Evolutionary conservation across 2,797 vertebrate genomes (phyloP), one percentile per base, ranked within the genome.

Genomic region (Bradypodion ventrale): DNA sequence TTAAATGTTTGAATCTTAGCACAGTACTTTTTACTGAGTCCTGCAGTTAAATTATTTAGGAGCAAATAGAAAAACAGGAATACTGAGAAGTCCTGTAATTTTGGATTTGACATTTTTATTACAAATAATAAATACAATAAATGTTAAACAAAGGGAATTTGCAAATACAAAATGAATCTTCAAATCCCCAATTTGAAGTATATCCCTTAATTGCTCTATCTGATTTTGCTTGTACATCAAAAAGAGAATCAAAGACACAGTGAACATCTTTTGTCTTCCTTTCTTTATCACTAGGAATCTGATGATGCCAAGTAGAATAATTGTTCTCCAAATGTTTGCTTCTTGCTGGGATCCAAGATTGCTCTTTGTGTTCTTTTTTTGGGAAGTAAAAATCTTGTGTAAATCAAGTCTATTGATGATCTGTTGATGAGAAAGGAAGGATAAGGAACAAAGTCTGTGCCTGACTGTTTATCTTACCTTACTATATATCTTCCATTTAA

Each of bases 31-130:
- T 15, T 44, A 1, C 59, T 77, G 77, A 80, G 42, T 84, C 83
- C n/a, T n/a, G n/a, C n/a, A n/a, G n/a, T n/a, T n/a, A 65, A 15
- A 7, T 44, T 80, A 63, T 77, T 84, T 87, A 40, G 78, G 83
- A 88, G 46, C 19, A 32, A 56, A 78, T 78, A 42, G 52, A 91
- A 29, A 84, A 70, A n/a, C 35, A 89, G 52, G 80, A 83, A 62
- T 87, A 69, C 7, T 80, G 69, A 60, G 59, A 6, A 52, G 37
- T 65, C 79, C 66, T 68, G 76, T 81, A 80, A 80, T 70, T 70
- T 37, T 62, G 49, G 29, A 4, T n/a, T 85, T 78, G 23, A 12
- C 78, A 37, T 60, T n/a, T n/a, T n/a, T n/a, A n/a, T n/a, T n/a
- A n/a, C n/a, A n/a, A n/a, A n/a, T n/a, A n/a, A n/a, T n/a, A n/a